Conservation (phyloP, 2,888 invertebrate species). For the Bhutanitis thaidina region DNA sequence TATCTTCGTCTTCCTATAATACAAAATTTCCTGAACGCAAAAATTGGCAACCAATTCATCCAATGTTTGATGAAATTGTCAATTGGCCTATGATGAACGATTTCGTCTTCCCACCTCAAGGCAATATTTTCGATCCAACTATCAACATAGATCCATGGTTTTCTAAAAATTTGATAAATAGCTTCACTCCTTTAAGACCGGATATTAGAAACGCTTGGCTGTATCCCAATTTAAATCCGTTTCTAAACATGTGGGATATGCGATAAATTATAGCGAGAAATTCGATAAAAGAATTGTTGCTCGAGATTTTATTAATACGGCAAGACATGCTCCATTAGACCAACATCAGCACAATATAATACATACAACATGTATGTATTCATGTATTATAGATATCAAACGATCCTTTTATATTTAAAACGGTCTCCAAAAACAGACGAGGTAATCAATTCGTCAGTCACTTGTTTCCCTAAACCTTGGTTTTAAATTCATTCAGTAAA, state of each 20-base stretch:
- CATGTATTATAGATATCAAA: too few relatives aligned
- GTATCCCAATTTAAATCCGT: slow-evolving; percentile 45
- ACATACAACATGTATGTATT: too few relatives aligned
- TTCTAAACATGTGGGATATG: slow-evolving; percentile 41
- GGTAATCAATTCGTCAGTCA: too few relatives aligned
- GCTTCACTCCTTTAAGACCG: slow-evolving; percentile 28
- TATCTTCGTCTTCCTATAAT: slow-evolving; percentile 35
- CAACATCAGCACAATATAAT: too few relatives aligned
- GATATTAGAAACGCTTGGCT: slow-evolving; percentile 37
- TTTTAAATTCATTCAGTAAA: too few relatives aligned
- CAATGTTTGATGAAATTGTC: slow-evolving; percentile 25
- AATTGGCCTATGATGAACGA: slow-evolving; percentile 8
- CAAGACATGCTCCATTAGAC: too few relatives aligned
- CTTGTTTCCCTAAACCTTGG: too few relatives aligned
- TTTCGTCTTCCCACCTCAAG: not conserved
- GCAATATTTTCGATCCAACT: slow-evolving; percentile 1
- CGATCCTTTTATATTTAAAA: too few relatives aligned
- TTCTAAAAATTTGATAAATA: slow-evolving; percentile 35
- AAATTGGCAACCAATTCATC: slow-evolving; percentile 29
- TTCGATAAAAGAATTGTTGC: too few relatives aligned
- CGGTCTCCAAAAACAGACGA: too few relatives aligned
- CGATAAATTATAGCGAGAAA: slow-evolving; percentile 21
- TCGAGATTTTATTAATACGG: too few relatives aligned
- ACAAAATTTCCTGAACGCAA: slow-evolving; percentile 29
- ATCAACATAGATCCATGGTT: slow-evolving; percentile 31